Conservation (phyloP, 2,113 vertebrate species). For the Lycaon pictus region DNA sequence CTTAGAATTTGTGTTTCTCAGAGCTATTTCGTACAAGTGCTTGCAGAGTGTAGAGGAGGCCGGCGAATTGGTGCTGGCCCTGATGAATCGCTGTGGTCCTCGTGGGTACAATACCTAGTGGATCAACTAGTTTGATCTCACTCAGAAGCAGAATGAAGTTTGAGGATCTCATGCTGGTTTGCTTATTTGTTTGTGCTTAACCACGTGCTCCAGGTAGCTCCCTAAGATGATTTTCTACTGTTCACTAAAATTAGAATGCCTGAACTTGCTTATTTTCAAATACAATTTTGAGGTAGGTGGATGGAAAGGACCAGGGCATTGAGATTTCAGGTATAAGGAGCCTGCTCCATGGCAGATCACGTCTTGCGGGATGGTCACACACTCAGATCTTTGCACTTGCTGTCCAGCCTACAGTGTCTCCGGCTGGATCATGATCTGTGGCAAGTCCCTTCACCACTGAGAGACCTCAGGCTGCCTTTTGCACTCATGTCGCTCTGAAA, state of each 20-base stretch:
- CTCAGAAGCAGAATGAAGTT: neutral
- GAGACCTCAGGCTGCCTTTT: neutral
- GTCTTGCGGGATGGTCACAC: neutral
- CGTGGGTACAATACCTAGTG: neutral
- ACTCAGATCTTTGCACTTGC: neutral
- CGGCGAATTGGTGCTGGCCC: neutral
- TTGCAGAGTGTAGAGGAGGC: neutral
- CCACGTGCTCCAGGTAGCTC: neutral
- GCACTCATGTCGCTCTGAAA: neutral
- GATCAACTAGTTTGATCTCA: constrained; percentile 17
- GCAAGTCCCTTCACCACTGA: neutral
- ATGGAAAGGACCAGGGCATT: neutral
- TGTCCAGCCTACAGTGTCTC: neutral
- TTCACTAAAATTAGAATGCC: neutral
- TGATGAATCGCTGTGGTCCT: neutral
- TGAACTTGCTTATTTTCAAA: neutral
- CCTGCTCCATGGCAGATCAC: neutral
- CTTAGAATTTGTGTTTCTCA: neutral
- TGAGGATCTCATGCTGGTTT: neutral
- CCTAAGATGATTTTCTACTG: constrained; percentile 26
- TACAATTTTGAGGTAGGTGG: neutral
- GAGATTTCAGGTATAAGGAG: neutral
- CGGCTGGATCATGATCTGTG: neutral
- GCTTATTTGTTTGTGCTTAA: neutral
- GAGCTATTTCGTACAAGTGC: constrained; percentile 26